phyloP scores from a whole-genome alignment of 1,140 invertebrate species.

The Metaphire vulgaris region DNA sequence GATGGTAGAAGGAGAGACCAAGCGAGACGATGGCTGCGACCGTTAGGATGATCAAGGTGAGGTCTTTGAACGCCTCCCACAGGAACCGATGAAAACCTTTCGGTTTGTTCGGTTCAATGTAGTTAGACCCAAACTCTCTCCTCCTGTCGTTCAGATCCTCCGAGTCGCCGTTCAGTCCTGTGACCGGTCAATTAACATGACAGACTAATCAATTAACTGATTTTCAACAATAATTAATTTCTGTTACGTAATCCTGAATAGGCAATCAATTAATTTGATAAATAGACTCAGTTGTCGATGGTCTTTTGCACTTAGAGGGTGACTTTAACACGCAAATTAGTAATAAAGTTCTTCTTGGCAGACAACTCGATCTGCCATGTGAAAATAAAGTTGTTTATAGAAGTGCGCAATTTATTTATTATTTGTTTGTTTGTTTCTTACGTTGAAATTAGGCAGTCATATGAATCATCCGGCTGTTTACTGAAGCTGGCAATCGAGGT shows the following conservation, averaged over 20 bases:
- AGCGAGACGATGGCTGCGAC: slow-evolving; percentile 33
- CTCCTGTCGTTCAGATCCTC: neutral
- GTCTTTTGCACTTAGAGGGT: too few relatives aligned
- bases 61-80: slow-evolving; percentile 96
- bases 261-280: too few relatives aligned
- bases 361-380: too few relatives aligned
- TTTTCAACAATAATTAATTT: neutral
- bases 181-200: neutral
- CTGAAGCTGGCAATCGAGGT: too few relatives aligned
- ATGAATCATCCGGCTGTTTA: too few relatives aligned
- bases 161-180: neutral
- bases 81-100: slow-evolving; percentile 94
- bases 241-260: neutral
- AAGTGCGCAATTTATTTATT: too few relatives aligned
- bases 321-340: too few relatives aligned
- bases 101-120: slow-evolving; percentile 93
- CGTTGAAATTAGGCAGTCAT: too few relatives aligned
- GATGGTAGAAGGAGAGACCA: slow-evolving; percentile 31
- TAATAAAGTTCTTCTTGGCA: too few relatives aligned
- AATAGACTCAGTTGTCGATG: too few relatives aligned
- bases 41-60: slow-evolving; percentile 79
- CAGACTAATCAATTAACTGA: neutral
- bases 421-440: too few relatives aligned
- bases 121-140: slow-evolving; percentile 76
- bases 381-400: too few relatives aligned